Evolutionary conservation across 2,113 vertebrate species (phyloP).

Genomic region (Tiliqua scincoides): DNA sequence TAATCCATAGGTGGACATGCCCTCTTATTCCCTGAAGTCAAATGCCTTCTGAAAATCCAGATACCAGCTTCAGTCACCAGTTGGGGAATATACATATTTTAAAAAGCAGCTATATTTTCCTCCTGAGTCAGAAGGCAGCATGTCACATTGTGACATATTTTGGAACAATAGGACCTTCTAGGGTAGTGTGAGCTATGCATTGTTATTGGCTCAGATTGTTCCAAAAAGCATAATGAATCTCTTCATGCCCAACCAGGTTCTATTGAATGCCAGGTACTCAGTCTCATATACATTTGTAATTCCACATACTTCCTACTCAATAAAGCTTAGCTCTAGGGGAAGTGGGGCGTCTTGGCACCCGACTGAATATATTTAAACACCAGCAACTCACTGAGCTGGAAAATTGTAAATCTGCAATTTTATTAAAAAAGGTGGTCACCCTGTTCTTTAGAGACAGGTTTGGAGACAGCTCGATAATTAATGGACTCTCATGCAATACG

Average conservation of each 20-base stretch:
- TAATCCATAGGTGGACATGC: too few relatives aligned
- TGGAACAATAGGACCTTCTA: not conserved
- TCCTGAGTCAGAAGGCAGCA: not conserved
- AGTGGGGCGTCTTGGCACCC: slow-evolving; percentile 14
- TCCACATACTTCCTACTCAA: not conserved
- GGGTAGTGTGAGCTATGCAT: not conserved
- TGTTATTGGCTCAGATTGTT: not conserved
- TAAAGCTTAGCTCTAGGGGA: slow-evolving; percentile 5
- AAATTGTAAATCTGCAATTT: slow-evolving; percentile 72
- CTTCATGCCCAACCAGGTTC: not conserved
- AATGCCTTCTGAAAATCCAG: too few relatives aligned
- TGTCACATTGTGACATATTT: not conserved
- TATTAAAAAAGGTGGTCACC: slow-evolving; percentile 62
- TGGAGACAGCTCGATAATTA: slow-evolving; percentile 61
- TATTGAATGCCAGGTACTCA: not conserved
- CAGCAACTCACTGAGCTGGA: slow-evolving; percentile 66
- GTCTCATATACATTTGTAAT: slow-evolving; percentile 1
- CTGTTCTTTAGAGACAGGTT: slow-evolving; percentile 54
- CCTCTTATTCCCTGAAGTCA: too few relatives aligned
- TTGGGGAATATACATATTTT: not conserved
- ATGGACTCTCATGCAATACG: slow-evolving; percentile 35
- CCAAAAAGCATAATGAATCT: not conserved
- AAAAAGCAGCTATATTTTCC: not conserved
- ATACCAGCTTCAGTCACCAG: not conserved
- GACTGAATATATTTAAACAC: slow-evolving; percentile 63